Conservation (phyloP, 2,113 vertebrate species). For the Oriolus oriolus region DNA sequence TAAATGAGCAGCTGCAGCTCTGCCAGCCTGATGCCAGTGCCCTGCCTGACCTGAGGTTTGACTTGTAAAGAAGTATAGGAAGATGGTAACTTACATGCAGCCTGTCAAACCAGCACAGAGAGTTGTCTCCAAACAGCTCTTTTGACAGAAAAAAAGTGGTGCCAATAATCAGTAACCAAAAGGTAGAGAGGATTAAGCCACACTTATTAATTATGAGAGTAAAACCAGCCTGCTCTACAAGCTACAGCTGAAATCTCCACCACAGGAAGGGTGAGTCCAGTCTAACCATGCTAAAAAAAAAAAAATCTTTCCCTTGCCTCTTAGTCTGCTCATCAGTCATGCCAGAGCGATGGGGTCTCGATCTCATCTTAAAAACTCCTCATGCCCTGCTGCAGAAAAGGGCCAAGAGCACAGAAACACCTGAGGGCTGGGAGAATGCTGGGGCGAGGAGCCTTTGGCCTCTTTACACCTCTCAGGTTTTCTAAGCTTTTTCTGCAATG, state of each 20-base stretch:
- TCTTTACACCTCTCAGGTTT: not conserved
- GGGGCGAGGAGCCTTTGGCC: not conserved
- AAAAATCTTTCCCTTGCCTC: not conserved
- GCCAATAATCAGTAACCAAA: not conserved
- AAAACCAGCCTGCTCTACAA: not conserved
- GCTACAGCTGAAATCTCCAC: not conserved
- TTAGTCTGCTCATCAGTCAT: not conserved
- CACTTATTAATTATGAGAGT: not conserved
- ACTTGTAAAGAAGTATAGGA: not conserved
- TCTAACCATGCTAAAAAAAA: not conserved
- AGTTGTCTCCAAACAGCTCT: not conserved
- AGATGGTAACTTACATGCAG: not conserved
- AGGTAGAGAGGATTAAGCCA: not conserved
- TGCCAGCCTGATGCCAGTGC: not conserved
- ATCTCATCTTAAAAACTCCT: not conserved
- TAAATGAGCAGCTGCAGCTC: not conserved
- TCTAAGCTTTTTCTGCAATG: not conserved
- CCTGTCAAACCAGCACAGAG: not conserved
- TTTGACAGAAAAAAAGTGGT: not conserved
- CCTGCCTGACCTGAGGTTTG: not conserved
- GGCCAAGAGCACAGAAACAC: not conserved
- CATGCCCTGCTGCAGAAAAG: not conserved
- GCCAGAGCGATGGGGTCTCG: not conserved
- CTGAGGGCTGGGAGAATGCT: not conserved
- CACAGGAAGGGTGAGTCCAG: not conserved